Conservation (phyloP, 2,888 invertebrate species). For the Pseudeuparius sepicola region DNA sequence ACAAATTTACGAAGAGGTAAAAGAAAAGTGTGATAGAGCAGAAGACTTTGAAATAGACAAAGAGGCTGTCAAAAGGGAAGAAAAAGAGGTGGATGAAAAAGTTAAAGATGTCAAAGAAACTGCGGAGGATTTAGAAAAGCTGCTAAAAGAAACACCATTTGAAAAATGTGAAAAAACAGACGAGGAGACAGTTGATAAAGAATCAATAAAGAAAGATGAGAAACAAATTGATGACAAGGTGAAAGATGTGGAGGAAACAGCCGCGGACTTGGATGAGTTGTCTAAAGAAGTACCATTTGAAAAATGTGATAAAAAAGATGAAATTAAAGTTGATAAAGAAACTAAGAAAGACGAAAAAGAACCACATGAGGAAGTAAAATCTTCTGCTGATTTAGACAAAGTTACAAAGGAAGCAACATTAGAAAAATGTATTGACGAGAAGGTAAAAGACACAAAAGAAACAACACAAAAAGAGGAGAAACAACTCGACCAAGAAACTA, state of each 20-base stretch:
- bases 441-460: too few species aligned
- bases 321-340: slow-evolving; percentile 3
- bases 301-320: slow-evolving; percentile 17
- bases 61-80: slow-evolving; percentile 18
- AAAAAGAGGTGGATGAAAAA: slow-evolving; percentile 20
- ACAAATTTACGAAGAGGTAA: slow-evolving; percentile 4
- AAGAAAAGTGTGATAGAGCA: slow-evolving; percentile 1
- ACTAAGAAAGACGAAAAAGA: not conserved
- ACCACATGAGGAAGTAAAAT: slow-evolving; percentile 3
- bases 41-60: slow-evolving; percentile 7
- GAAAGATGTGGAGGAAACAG: slow-evolving; percentile 11
- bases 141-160: slow-evolving; percentile 17
- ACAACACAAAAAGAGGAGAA: too few species aligned
- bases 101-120: slow-evolving; percentile 13
- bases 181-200: too few species aligned
- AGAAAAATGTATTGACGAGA: too few species aligned
- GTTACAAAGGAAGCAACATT: too few species aligned
- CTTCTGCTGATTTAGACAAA: too few species aligned
- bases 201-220: slow-evolving; percentile 11
- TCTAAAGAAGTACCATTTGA: slow-evolving; percentile 19
- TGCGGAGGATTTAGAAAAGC: slow-evolving; percentile 14
- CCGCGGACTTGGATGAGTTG: slow-evolving; percentile 14
- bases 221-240: slow-evolving; percentile 12
- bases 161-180: too few species aligned
- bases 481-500: too few species aligned